Percentiles rank a stretch among this genome's conserved stretches.
Evolutionary conservation across 2,113 vertebrate genomes (phyloP).

Genomic region (Epinephelus lanceolatus): DNA sequence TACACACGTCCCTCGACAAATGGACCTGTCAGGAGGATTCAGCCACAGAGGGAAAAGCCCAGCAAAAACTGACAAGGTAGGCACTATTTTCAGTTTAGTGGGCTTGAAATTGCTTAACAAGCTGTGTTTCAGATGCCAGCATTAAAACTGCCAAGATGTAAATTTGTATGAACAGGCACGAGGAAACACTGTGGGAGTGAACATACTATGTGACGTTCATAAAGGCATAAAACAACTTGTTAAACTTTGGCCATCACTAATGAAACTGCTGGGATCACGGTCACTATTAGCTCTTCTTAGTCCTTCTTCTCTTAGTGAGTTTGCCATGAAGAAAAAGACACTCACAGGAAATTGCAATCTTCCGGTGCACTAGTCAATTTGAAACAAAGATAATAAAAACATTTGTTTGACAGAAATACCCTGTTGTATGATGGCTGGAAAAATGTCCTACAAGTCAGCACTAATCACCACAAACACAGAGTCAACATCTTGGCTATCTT

Average conservation of each 20-base stretch:
- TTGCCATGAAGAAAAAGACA: background rate
- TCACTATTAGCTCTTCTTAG: background rate
- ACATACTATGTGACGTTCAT: background rate
- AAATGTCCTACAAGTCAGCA: background rate
- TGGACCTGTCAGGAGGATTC: conserved; percentile 4
- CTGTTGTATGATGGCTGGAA: background rate
- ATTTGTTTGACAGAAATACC: background rate
- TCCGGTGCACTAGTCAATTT: background rate
- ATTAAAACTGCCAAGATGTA: background rate
- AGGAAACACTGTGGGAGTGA: background rate
- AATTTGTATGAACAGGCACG: background rate
- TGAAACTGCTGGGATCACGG: no score
- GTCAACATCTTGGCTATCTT: background rate
- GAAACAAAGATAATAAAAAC: background rate
- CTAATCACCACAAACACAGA: conserved; percentile 11
- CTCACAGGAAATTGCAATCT: background rate
- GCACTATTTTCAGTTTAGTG: conserved; percentile 25
- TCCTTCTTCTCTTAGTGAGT: background rate
- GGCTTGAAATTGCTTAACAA: background rate
- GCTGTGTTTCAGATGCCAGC: background rate
- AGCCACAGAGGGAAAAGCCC: background rate
- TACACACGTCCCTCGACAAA: background rate
- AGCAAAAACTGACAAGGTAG: background rate
- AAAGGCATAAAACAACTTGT: background rate
- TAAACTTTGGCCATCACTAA: fast-evolving